Evolutionary conservation across 2,797 vertebrate genomes (phyloP).

Genomic region (Alca torda): DNA sequence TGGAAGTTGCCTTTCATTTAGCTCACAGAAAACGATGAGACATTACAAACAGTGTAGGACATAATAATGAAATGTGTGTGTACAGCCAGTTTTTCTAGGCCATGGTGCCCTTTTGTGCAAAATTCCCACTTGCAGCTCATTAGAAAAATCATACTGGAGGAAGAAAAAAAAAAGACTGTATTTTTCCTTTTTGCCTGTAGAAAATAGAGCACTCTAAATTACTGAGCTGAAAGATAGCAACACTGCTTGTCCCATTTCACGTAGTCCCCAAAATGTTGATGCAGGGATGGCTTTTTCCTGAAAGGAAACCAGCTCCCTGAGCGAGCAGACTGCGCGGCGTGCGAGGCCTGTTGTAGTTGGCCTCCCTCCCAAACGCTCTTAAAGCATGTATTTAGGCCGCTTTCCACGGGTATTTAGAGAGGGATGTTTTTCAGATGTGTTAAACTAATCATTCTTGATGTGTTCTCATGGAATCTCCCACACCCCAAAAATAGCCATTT

Average conservation of each 20-base stretch:
- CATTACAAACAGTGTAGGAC: accelerated
- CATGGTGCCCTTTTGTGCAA: not conserved
- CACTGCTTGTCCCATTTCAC: not conserved
- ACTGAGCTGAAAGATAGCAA: not conserved
- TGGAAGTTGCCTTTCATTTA: not conserved
- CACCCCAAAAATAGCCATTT: not conserved
- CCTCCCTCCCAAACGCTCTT: not conserved
- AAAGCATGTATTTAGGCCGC: not conserved
- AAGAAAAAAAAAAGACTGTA: not conserved
- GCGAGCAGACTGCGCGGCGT: not conserved
- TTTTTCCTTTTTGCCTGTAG: not conserved
- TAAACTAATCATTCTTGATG: not conserved
- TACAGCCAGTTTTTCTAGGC: not conserved
- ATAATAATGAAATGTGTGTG: accelerated
- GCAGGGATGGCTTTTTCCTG: not conserved
- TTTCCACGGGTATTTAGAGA: not conserved
- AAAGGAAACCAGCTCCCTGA: not conserved
- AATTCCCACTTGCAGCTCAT: not conserved
- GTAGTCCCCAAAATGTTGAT: not conserved
- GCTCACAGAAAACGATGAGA: not conserved
- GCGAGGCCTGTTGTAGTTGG: not conserved
- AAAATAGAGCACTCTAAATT: not conserved
- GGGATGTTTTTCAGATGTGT: not conserved
- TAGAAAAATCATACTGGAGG: not conserved
- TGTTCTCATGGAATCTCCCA: not conserved